Base-by-base conservation (phyloP, 2,113 vertebrate species). In the Bubo bubo region DNA sequence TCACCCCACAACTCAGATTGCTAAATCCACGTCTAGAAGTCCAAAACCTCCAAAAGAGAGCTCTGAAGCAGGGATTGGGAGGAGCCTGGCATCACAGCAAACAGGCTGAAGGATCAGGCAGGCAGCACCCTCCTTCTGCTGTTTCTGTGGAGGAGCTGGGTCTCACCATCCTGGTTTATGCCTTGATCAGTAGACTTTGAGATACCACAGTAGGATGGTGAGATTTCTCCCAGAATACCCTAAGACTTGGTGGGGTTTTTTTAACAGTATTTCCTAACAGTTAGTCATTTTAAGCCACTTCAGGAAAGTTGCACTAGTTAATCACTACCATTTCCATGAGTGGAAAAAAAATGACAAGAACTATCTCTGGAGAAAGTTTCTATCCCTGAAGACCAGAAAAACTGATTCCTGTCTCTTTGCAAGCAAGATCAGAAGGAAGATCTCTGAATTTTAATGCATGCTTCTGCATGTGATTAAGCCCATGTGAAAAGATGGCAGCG, bases 351-450 rank as follows among this genome's bases (percentile, higher is more conserved):
- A 77, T 60, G 35, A 79, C 62, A 85, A 32, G 85, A 76, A 59
- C n/a, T 41, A 17, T 79, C 86, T 91, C 72, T 34, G 63, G 60
- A 91, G 77, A 74, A 90, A 71, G 26, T 52, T 76, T 55, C 56
- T 26, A 71, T 59, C 89, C 79, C 71, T 71, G n/a, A 77, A 79
- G 80, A 87, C 28, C 41, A 96, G 56, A 43, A 83, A 56, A 71
- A 37, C 22, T 45, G 37, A 93, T 85, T 94, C 41, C 17, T 63
- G 14, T 53, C 47, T 67, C 60, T 86, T 84, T 67, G 68, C 76
- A 81, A 77, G 76, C 30, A 55, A 80, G 75, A 74, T 83, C 72
- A 96, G 72, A 95, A 90, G 55, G 47, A 93, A 70, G 15, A 30
- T 63, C 14, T 79, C 60, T 91, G 56, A 81, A 95, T 87, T 84